Base-by-base conservation (phyloP, 2,113 vertebrate species). In the Ictalurus furcatus region DNA sequence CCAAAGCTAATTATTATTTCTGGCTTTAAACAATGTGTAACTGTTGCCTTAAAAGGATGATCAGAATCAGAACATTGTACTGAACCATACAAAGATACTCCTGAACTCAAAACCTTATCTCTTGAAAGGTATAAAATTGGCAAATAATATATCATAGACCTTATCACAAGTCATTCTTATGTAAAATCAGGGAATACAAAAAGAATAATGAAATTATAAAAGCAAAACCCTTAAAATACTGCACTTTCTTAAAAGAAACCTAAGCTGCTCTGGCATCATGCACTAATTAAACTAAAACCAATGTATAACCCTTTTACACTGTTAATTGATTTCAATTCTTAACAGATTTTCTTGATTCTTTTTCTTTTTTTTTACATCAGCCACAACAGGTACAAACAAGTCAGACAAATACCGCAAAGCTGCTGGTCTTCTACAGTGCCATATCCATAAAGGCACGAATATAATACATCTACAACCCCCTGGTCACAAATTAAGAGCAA, bases 211-310 rank as follows among this genome's bases (percentile, higher is more conserved):
- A 52, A 23, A 67, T 87, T 19, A 54, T 76, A 61, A 13, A 17
- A 87, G 83, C 0, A 88, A 89, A 89, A 76, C 73, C 86, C 85
- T 89, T 73, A 65, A 84, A 84, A 83, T 48, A 58, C 69, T 83
- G 23, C 76, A 87, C 37, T 30, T 17, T 16, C 48, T 40, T 58
- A 83, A 65, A 71, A 88, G 88, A 89, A 92, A 87, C 92, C 89
- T 34, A 71, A 93, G 92, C 92, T 93, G 90, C 90, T 90, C 89
- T 92, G 93, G 92, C 92, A 87, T 92, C 93, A 94, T 93, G 93
- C 94, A 93, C 86, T 90, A 91, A 91, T 88, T 28, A 52, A 92
- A 89, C 90, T 89, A 83, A 58, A 88, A 91, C 85, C 90, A 67
- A 91, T 74, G 30, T 65, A 54, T 84, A 40, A 71, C 69, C 59